Evolutionary conservation across 1,140 invertebrate genomes (phyloP).

Genomic region (Cydia pomonella): DNA sequence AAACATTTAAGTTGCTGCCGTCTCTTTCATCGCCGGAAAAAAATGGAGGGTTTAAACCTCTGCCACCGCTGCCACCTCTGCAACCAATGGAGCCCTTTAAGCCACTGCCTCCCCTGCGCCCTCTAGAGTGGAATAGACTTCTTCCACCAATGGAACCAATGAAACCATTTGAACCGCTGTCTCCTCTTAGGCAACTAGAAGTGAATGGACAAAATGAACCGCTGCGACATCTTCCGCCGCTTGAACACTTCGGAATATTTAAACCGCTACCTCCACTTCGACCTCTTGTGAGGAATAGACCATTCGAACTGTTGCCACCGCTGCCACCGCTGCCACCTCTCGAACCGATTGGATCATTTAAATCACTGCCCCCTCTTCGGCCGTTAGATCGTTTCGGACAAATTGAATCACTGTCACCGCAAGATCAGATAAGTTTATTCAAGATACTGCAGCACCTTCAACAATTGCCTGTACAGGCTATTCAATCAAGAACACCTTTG

Average conservation of each 20-base stretch:
- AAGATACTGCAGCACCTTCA: not conserved
- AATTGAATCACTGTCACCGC: not conserved
- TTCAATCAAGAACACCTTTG: not conserved
- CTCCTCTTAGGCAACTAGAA: not conserved
- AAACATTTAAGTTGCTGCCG: not conserved
- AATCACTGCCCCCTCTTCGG: not conserved
- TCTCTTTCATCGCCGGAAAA: not conserved
- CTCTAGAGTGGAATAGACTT: not conserved
- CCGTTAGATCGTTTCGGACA: not conserved
- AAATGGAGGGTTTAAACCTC: not conserved
- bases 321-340: not conserved
- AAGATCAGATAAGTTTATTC: not conserved
- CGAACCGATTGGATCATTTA: not conserved
- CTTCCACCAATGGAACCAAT: not conserved
- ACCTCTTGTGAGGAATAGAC: not conserved
- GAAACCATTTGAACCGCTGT: not conserved
- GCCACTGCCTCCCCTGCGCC: not conserved
- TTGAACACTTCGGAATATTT: not conserved
- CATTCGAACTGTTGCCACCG: not conserved
- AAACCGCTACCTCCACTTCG: slow-evolving; percentile 2
- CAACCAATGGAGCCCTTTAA: not conserved
- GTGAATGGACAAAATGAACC: not conserved
- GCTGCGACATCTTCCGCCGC: not conserved
- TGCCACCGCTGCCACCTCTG: slow-evolving; percentile 6
- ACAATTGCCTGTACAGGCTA: not conserved